Base-by-base conservation (phyloP, 2,113 vertebrate genomes). In the Anguilla japonica region DNA sequence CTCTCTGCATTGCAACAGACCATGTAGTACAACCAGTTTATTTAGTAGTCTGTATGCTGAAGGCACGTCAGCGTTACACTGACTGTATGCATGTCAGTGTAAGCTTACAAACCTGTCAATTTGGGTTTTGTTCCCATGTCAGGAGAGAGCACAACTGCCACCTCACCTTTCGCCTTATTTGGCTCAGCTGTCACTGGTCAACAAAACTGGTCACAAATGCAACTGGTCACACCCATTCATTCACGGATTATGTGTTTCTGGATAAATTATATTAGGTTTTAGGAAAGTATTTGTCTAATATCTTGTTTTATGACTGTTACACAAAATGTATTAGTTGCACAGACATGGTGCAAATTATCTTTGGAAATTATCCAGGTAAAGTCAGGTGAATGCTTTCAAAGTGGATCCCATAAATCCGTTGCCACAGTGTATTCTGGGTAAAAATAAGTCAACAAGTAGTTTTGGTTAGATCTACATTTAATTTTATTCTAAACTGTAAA, bases 11-110 rank as follows among this genome's bases (percentile, higher is more conserved):
- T 43, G 3, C 22, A 81, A 41, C 26, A 81, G 57, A 20, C 14
- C 79, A 34, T 86, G 41, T 86, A 78, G 80, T 41, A 50, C 39
- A 41, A 57, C 57, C 57, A 81, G 56, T 34, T 79, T 79, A 43
- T 86, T 34, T 34, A 34, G 34, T 63, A 60, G 50, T 29, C 40
- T 78, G 26, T 5, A 29, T 26, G 5, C 22, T 4, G 43, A 8
- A 78, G n/a, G 56, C 56, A 60, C 34, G 34, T 34, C 34, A 34
- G 34, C 34, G 34, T 34, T 34, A 34, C 34, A 34, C 34, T 34
- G 34, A 34, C 34, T 34, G 34, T 34, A 1, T 34, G 56, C 9
- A 60, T 26, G 71, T 29, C 71, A 78, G 71, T 29, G 26, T 26
- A 29, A 11, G 22, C n/a, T 78, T n/a, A 29, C 26, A 34, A 78